These are phyloP conservation scores for Polylopha cassiicola DNA, from an alignment of 2,888 invertebrate genomes.

Conservation along the genomic window DNA sequence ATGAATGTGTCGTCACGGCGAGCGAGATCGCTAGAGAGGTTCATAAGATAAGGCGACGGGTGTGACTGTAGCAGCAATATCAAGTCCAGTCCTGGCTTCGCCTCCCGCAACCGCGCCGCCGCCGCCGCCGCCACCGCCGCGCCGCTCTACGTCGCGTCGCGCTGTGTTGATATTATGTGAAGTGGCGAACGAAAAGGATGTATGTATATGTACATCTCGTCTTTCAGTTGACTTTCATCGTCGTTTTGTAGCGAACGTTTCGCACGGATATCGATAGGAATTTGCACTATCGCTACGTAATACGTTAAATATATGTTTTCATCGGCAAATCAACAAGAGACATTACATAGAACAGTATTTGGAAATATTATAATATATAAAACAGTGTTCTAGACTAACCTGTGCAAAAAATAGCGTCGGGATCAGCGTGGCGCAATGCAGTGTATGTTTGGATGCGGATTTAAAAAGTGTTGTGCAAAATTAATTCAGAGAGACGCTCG, in stretches of 20 bases:
- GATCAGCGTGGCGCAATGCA: conserved; percentile 74
- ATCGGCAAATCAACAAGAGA: conserved; percentile 35
- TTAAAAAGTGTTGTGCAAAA: conserved; percentile 59
- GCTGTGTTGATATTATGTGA: conserved; percentile 68
- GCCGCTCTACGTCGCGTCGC: conserved; percentile 36
- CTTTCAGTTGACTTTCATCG: conserved; percentile 78
- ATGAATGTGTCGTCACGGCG: conserved; percentile 45
- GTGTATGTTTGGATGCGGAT: conserved; percentile 71
- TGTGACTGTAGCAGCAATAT: conserved; percentile 63
- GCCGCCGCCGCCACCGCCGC: conserved; percentile 34
- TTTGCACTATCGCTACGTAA: conserved; percentile 73
- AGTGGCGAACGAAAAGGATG: conserved; percentile 72
- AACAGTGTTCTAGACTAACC: conserved; percentile 23
- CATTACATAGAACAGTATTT: conserved; percentile 4
- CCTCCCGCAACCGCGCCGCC: conserved; percentile 30
- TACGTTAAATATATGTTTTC: conserved; percentile 59
- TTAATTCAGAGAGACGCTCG: conserved; percentile 49
- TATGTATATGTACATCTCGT: conserved; percentile 75
- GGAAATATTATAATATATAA: conserved; percentile 28
- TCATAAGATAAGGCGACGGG: conserved; percentile 48
- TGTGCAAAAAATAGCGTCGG: conserved; percentile 59
- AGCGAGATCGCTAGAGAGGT: conserved; percentile 61
- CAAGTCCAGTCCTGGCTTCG: conserved; percentile 27
- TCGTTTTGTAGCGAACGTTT: conserved; percentile 76
- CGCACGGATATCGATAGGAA: conserved; percentile 71